These are phyloP conservation scores for Festucalex cinctus DNA, from an alignment of 2,113 vertebrate genomes.

Conservation along the genomic window DNA sequence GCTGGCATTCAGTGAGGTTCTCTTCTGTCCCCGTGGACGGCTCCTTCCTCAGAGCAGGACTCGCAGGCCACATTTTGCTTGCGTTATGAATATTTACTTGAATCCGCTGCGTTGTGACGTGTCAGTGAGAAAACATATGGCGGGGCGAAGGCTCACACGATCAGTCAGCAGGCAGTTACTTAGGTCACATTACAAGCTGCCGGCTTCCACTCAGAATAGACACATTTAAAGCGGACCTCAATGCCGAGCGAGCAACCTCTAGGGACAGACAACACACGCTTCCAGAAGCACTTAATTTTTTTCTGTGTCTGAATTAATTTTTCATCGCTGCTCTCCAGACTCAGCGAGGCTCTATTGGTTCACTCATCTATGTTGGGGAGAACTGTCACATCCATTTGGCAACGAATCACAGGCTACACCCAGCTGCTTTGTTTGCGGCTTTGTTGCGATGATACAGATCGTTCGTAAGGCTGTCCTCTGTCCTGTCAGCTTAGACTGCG, in stretches of 20 bases:
- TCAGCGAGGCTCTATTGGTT: slow-evolving; percentile 73
- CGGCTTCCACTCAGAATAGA: slow-evolving; percentile 75
- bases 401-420: slow-evolving; percentile 69
- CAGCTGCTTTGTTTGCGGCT: slow-evolving; percentile 63
- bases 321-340: slow-evolving; percentile 78
- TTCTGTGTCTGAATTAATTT: slow-evolving; percentile 81
- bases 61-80: slow-evolving; percentile 19
- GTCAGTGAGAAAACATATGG: slow-evolving; percentile 51
- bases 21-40: background rate
- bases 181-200: slow-evolving; percentile 79
- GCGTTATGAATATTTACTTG: slow-evolving; percentile 24
- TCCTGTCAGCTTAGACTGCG: slow-evolving; percentile 38
- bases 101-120: slow-evolving; percentile 29
- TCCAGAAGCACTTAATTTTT: slow-evolving; percentile 81
- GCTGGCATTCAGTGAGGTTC: slow-evolving; percentile 11
- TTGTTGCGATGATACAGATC: slow-evolving; percentile 41
- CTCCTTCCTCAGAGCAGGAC: slow-evolving; percentile 26
- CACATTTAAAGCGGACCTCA: slow-evolving; percentile 76
- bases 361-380: slow-evolving; percentile 70
- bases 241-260: slow-evolving; percentile 75
- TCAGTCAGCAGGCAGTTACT: slow-evolving; percentile 70
- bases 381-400: slow-evolving; percentile 68
- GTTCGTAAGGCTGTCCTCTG: slow-evolving; percentile 56
- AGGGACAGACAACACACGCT: slow-evolving; percentile 77
- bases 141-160: slow-evolving; percentile 40